phyloP scores from a whole-genome alignment of 2,888 invertebrate genomes.

The Acheta domesticus region DNA sequence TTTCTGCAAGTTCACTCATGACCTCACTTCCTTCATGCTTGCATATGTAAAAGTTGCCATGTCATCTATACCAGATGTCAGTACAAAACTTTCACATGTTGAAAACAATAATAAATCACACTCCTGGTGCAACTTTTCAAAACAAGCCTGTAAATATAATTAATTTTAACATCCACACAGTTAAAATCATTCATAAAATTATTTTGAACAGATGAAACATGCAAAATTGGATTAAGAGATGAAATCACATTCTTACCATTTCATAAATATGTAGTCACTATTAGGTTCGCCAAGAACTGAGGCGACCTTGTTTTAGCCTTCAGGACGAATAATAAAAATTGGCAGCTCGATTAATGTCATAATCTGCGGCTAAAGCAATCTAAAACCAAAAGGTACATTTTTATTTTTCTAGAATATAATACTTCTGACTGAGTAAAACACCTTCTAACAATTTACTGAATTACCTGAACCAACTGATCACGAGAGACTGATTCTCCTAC shows the following conservation, averaged over 20 bases:
- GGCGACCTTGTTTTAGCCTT: conserved; percentile 32
- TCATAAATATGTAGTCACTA: conserved; percentile 27
- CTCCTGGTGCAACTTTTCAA: no score
- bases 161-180: no score
- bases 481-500: conserved; percentile 53
- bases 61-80: no score
- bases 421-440: no score
- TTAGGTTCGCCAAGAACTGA: conserved; percentile 28
- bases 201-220: not conserved
- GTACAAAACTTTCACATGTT: no score
- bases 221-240: not conserved
- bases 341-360: conserved; percentile 57
- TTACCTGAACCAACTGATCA: conserved; percentile 50
- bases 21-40: no score
- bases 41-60: no score
- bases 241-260: conserved; percentile 24
- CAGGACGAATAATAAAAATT: conserved; percentile 54
- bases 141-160: no score
- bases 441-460: not conserved
- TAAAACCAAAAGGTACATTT: conserved; percentile 24
- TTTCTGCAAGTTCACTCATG: no score
- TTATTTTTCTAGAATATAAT: not conserved
- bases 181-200: no score
- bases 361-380: conserved; percentile 57
- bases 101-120: no score